A percentile compares a stretch with the other conserved stretches of the same genome.
Evolutionary conservation across 2,888 invertebrate genomes (phyloP).

Genomic region (Lottia scabra): DNA sequence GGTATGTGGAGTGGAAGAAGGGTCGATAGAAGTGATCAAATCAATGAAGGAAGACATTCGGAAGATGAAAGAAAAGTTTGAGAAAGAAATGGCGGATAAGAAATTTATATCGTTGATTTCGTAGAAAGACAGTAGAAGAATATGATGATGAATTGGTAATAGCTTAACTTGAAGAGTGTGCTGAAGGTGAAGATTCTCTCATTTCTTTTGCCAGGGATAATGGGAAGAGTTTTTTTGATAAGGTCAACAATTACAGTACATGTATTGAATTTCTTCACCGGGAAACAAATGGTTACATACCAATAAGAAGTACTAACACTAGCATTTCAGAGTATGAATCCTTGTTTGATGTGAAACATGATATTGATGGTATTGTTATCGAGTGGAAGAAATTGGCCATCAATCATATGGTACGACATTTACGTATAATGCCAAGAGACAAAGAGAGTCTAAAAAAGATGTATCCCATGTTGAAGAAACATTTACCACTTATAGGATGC

Average conservation of each 20-base stretch:
- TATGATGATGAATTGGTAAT: too few species aligned
- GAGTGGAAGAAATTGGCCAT: background rate
- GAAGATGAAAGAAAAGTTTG: too few species aligned
- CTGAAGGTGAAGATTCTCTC: too few species aligned
- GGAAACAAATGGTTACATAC: background rate
- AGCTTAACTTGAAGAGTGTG: too few species aligned
- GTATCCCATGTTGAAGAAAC: background rate
- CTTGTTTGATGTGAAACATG: background rate
- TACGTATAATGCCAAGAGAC: background rate
- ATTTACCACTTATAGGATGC: background rate
- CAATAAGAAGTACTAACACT: background rate
- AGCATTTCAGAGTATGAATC: background rate
- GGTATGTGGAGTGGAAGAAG: too few species aligned
- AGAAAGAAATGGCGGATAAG: too few species aligned
- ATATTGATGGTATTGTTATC: background rate
- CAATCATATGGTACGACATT: background rate
- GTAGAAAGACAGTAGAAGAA: too few species aligned
- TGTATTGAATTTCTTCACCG: background rate
- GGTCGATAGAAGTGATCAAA: too few species aligned
- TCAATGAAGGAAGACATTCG: too few species aligned
- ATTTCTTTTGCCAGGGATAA: background rate
- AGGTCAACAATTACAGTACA: background rate
- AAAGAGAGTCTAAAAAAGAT: background rate
- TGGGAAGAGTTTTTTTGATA: background rate
- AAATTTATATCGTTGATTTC: too few species aligned